These are phyloP conservation scores for Lordiphosa clarofinis DNA, from an alignment of 1,140 invertebrate genomes.

Conservation along the genomic window DNA sequence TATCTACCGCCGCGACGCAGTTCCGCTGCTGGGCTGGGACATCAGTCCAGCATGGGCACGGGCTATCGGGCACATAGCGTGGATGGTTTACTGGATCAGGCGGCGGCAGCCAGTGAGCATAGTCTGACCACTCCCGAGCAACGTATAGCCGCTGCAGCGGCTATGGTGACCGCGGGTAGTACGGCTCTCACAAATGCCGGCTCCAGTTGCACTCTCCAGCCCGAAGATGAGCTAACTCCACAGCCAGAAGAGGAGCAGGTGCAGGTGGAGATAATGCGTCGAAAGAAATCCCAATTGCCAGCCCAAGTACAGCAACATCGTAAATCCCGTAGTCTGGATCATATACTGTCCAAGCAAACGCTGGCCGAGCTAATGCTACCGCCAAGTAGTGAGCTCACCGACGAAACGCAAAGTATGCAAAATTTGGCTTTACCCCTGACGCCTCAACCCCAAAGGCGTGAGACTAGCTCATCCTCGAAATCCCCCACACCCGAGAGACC, in stretches of 20 bases:
- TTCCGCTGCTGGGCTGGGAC: constrained; percentile 62
- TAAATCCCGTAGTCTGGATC: constrained; percentile 86
- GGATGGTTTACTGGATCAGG: constrained; percentile 71
- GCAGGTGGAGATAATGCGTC: constrained; percentile 36
- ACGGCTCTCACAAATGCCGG: constrained; percentile 72
- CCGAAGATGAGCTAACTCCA: constrained; percentile 36
- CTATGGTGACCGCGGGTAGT: constrained; percentile 64
- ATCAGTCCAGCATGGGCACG: constrained; percentile 49
- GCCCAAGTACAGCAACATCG: constrained; percentile 73
- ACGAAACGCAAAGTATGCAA: constrained; percentile 79
- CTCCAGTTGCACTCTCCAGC: constrained; percentile 67
- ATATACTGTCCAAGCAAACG: constrained; percentile 81
- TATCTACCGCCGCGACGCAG: constrained; percentile 55
- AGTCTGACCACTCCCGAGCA: constrained; percentile 55
- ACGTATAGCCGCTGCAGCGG: constrained; percentile 67
- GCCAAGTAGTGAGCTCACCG: constrained; percentile 51
- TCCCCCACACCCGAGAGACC: constrained; percentile 55
- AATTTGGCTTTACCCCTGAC: constrained; percentile 70
- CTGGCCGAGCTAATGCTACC: constrained; percentile 59
- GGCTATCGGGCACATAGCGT: constrained; percentile 76
- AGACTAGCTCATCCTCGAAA: constrained; percentile 55
- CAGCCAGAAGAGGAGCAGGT: constrained; percentile 5
- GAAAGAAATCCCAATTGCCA: constrained; percentile 53
- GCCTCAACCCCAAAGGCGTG: constrained; percentile 58
- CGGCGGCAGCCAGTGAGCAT: constrained; percentile 33